These are phyloP conservation scores for Orientallactaga bullata DNA, from an alignment of 2,113 vertebrate genomes.

Conservation along the genomic window DNA sequence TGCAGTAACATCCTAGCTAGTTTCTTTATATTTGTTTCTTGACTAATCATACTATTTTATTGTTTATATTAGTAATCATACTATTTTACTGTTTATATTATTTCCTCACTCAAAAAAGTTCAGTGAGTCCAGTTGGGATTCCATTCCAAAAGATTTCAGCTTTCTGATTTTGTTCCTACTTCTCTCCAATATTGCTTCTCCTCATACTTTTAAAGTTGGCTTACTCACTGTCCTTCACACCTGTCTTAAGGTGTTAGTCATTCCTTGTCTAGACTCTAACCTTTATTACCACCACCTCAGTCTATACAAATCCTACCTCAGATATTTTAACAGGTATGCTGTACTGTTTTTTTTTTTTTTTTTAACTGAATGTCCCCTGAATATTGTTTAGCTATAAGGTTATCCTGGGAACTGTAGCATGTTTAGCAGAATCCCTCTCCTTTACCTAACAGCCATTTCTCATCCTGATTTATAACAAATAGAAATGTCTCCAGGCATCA, in stretches of 20 bases:
- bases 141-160: conserved; percentile 26
- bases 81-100: conserved; percentile 37
- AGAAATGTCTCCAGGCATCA: conserved; percentile 46
- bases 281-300: background rate
- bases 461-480: background rate
- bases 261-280: conserved; percentile 25
- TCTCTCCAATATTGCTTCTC: conserved; percentile 1
- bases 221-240: conserved; percentile 18
- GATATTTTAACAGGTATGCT: conserved; percentile 27
- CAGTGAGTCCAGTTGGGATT: background rate
- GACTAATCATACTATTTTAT: conserved; percentile 17
- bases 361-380: background rate
- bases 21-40: conserved; percentile 42
- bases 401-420: background rate
- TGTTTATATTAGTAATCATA: conserved; percentile 4
- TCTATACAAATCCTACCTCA: background rate
- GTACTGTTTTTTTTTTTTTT: background rate
- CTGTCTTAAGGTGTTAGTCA: background rate
- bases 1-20: background rate
- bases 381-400: background rate
- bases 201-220: conserved; percentile 6
- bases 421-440: background rate
- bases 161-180: conserved; percentile 24
- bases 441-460: background rate
- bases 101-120: conserved; percentile 26